Evolutionary conservation across 2,113 vertebrate genomes (phyloP), one percentile per base, ranked within the genome.

Genomic region (Oxyruncus cristatus): DNA sequence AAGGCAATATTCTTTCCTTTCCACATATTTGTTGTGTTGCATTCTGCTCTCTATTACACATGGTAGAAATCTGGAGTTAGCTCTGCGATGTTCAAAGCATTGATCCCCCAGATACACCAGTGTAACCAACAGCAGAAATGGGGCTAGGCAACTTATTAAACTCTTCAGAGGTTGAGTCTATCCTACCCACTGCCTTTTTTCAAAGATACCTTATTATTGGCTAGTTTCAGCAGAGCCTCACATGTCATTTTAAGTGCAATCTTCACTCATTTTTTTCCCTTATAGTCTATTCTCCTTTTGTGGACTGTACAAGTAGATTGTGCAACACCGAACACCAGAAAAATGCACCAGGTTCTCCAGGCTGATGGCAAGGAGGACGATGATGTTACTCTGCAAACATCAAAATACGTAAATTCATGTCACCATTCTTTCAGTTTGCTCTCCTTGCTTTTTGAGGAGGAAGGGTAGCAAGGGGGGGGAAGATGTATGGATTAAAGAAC

Each of bases 1-100:
- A 92, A 96, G 96, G 90, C 79, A 96, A 96, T 96, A 92, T 93
- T 61, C 46, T 83, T 83, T 94, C 30, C 52, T 77, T 86, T 63
- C 63, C 63, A 67, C 50, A 7, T 90, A 86, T 88, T 94, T 95
- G 62, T 95, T 66, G 67, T 89, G 92, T 73, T 90, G 85, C 59
- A 23, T 96, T 71, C 67, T 67, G 42, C 74, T 88, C 65, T 83
- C 78, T 37, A 20, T 86, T 92, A 67, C 62, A 70, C 44, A 24
- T 78, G 55, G 67, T 42, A 76, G 92, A 94, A 93, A 94, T 32
- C 82, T 88, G 55, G 78, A 82, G 80, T 46, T 80, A 93, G 71
- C 42, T 74, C 46, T 47, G 23, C 1, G 6, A 42, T 17, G 59
- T 80, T 95, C 83, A 79, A 52, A 85, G 39, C 4, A 2, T 19